Percentiles rank a stretch among this genome's conserved stretches.
These are phyloP conservation scores for Cryptocephalus primarius DNA, from an alignment of 2,888 invertebrate species.

Conservation along the genomic window DNA sequence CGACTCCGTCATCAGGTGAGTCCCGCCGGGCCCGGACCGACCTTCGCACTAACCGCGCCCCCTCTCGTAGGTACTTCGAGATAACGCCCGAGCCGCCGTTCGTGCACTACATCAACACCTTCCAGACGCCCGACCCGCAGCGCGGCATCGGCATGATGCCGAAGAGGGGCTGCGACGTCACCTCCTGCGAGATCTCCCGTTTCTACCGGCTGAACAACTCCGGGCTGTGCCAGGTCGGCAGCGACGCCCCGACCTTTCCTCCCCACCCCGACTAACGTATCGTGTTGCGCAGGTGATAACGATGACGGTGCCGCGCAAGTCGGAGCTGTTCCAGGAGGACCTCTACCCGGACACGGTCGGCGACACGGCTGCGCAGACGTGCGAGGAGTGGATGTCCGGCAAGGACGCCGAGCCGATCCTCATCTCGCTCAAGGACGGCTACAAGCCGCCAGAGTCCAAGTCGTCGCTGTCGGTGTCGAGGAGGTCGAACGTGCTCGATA, in stretches of 20 bases:
- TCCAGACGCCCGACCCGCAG: conserved; percentile 96
- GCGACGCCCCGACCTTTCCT: neutral
- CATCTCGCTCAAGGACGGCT: conserved; percentile 80
- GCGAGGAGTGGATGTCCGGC: conserved; percentile 88
- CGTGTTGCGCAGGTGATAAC: conserved; percentile 54
- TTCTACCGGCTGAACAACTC: conserved; percentile 94
- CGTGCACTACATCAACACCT: conserved; percentile 94
- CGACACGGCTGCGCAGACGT: conserved; percentile 77
- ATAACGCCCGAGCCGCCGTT: conserved; percentile 89
- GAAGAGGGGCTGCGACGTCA: conserved; percentile 91
- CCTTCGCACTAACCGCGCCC: conserved; percentile 97
- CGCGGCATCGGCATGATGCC: conserved; percentile 97
- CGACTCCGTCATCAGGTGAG: conserved; percentile 85
- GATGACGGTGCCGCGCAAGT: conserved; percentile 98
- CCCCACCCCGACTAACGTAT: no score
- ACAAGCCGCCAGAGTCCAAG: conserved; percentile 58
- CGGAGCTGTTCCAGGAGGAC: conserved; percentile 95
- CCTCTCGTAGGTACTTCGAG: conserved; percentile 71
- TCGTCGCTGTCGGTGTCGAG: conserved; percentile 61
- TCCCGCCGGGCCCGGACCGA: no score
- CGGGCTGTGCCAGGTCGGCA: conserved; percentile 72
- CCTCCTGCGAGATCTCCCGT: conserved; percentile 86
- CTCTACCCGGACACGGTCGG: conserved; percentile 92
- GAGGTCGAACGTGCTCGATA: conserved; percentile 70
- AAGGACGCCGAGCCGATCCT: conserved; percentile 83